Evolutionary conservation across 2,113 vertebrate species (phyloP), one percentile per base, ranked within the genome.

Genomic region (Neogobius melanostomus): DNA sequence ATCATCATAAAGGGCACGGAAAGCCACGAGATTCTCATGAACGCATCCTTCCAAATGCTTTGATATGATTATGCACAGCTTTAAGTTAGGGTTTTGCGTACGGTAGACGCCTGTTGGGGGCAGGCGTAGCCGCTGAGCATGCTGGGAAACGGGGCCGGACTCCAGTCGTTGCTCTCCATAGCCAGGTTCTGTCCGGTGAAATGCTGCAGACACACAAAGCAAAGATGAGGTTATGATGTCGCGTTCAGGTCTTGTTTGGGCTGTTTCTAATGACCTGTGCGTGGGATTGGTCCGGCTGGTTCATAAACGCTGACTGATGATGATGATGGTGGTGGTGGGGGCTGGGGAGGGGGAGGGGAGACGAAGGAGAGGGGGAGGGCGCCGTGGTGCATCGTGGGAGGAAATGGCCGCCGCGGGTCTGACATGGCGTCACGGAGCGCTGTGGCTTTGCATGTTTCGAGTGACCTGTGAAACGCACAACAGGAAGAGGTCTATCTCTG

Each of bases 61-160:
- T n/a, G n/a, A n/a, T 21, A 21, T 21, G 21, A 21, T 21, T 21
- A 21, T 21, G 21, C 1, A 1, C 21, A 21, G 21, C 21, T 21
- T 21, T 21, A 21, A 21, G 21, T 21, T 21, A 21, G 21, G 21
- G 21, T 21, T 21, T 1, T 36, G 28, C 28, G 2, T 54, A 10
- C 28, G 53, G 48, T 21, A 17, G 42, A 48, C 11, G 48, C 62
- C 44, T 64, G 62, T 46, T 64, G 45, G 8, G 44, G 10, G 61
- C 45, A 64, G 61, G 44, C 21, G 62, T 64, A 64, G 62, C 16
- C n/a, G 45, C 62, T 64, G 16, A 48, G 62, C 62, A 64, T 64
- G 62, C 62, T 64, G 45, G 62, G 62, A 64, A 64, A 64, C 62
- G 47, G 62, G 5, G 62, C 44, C 2, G 44, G 62, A 12, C 44